A percentile compares a stretch with the other conserved stretches of the same genome.
Evolutionary conservation across 2,113 vertebrate genomes (phyloP).

Genomic region (Neotoma lepida): DNA sequence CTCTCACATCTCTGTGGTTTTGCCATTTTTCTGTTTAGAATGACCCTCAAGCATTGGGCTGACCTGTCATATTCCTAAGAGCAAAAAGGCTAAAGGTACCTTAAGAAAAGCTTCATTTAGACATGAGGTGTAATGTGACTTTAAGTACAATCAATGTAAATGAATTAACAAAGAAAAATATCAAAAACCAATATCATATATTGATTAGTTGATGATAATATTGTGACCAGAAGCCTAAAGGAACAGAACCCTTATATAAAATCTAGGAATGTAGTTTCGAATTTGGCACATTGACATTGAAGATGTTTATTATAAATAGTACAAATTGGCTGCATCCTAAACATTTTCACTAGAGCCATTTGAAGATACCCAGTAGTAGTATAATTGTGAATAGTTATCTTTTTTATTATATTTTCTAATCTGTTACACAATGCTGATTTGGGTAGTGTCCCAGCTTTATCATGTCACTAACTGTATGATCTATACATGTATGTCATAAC

Average conservation of each 20-base stretch:
- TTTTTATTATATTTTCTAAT: not conserved
- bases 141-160: not conserved
- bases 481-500: not conserved
- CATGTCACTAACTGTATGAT: not conserved
- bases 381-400: not conserved
- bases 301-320: not conserved
- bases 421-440: slow-evolving; percentile 2
- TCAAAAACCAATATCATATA: not conserved
- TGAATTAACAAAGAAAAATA: not conserved
- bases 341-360: slow-evolving; percentile 24
- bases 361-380: not conserved
- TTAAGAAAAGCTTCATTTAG: not conserved
- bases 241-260: not conserved
- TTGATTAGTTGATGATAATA: slow-evolving; percentile 1
- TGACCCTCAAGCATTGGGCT: not conserved
- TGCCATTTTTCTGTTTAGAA: not conserved
- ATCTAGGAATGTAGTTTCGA: not conserved
- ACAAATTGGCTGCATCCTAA: not conserved
- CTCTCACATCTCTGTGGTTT: not conserved
- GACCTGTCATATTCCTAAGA: not conserved
- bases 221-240: not conserved
- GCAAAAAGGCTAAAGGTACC: not conserved
- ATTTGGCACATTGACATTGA: not conserved
- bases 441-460: not conserved
- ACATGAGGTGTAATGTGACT: not conserved